A percentile compares a stretch with the other conserved stretches of the same genome.
phyloP scores from a whole-genome alignment of 1,140 invertebrate species.

The Phymorhynchus buccinoides region DNA sequence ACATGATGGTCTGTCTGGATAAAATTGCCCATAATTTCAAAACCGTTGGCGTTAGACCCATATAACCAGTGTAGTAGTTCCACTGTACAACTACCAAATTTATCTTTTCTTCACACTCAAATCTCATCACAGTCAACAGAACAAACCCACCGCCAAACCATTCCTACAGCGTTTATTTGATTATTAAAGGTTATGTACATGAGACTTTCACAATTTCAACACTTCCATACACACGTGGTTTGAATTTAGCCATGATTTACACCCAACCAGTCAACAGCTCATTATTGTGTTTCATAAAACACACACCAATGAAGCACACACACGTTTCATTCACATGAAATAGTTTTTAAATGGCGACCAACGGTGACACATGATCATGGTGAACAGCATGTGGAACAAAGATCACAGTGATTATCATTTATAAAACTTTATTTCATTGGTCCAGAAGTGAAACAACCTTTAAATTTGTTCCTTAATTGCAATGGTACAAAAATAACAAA shows the following conservation, averaged over 20 bases:
- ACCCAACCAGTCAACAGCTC: slow-evolving; percentile 12
- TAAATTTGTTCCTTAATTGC: neutral
- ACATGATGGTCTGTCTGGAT: too few species aligned
- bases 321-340: neutral
- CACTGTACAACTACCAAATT: too few species aligned
- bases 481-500: neutral
- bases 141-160: neutral
- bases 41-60: too few species aligned
- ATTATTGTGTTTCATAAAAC: neutral
- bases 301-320: neutral
- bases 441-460: neutral
- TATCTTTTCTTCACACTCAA: too few species aligned
- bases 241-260: slow-evolving; percentile 11
- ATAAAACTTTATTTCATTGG: slow-evolving; percentile 10
- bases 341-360: neutral
- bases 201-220: slow-evolving; percentile 19
- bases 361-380: neutral
- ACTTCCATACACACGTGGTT: neutral
- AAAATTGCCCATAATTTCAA: too few species aligned
- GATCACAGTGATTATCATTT: slow-evolving; percentile 20
- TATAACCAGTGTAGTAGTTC: too few species aligned
- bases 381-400: neutral
- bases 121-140: neutral
- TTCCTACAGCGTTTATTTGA: slow-evolving; percentile 25
- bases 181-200: slow-evolving; percentile 18